Conservation (phyloP, 2,113 vertebrate genomes). For the Rhabdomys dilectus region DNA sequence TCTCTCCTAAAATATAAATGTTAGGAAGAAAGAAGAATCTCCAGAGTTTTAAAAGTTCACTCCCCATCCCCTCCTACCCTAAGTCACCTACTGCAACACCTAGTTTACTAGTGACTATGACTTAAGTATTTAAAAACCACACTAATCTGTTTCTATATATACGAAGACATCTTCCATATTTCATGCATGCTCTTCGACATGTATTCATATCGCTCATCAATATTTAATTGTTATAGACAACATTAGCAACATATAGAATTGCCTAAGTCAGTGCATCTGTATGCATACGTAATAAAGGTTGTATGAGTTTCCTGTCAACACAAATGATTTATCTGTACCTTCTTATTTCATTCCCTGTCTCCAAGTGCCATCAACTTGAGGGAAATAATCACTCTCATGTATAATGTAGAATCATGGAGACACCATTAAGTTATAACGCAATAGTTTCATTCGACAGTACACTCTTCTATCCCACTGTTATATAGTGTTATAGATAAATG, state of each 20-base stretch:
- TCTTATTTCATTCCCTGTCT: background rate
- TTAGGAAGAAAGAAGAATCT: background rate
- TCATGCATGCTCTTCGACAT: background rate
- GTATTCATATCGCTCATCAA: background rate
- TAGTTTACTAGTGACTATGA: background rate
- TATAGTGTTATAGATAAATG: background rate
- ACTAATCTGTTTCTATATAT: background rate
- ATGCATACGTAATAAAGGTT: background rate
- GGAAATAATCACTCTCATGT: background rate
- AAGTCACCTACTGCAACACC: background rate
- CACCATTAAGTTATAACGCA: background rate
- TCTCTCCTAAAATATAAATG: background rate
- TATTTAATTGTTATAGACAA: background rate
- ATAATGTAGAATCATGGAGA: background rate
- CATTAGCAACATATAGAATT: background rate
- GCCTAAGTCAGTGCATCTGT: background rate
- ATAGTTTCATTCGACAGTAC: background rate
- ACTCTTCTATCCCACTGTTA: background rate
- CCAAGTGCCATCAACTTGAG: background rate
- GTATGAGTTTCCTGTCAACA: background rate
- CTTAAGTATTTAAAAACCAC: slow-evolving; percentile 23
- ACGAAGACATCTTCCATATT: background rate
- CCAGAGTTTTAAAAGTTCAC: background rate
- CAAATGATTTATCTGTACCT: background rate
- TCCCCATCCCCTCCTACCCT: background rate